Evolutionary conservation across 2,797 vertebrate genomes (phyloP).

Genomic region (Malurus splendens): DNA sequence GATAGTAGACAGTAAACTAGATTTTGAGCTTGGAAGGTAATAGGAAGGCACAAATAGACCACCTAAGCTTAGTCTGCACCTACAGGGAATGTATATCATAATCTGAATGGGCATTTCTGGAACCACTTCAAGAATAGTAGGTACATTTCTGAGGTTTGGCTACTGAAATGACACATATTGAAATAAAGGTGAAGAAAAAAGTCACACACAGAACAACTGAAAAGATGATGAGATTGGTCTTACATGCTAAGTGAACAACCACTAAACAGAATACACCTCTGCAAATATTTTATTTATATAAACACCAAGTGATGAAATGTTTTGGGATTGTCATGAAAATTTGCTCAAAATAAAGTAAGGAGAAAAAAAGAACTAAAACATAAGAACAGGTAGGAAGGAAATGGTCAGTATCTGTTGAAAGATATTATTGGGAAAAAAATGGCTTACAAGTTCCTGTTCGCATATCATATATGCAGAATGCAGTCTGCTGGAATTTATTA

Average conservation of each 20-base stretch:
- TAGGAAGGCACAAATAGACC: background rate
- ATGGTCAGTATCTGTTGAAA: background rate
- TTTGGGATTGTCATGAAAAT: background rate
- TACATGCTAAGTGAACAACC: background rate
- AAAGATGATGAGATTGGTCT: background rate
- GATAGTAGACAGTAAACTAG: constrained; percentile 10
- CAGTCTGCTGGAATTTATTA: background rate
- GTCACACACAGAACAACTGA: background rate
- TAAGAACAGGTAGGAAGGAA: background rate
- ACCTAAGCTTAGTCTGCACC: background rate
- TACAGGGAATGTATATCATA: background rate
- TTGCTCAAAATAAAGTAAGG: background rate
- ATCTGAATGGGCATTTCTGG: background rate
- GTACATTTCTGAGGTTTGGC: background rate
- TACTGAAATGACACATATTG: background rate
- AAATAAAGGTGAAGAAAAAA: background rate
- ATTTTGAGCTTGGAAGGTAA: background rate
- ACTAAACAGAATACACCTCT: background rate
- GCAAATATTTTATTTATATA: background rate
- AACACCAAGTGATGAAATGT: background rate
- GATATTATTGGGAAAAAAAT: background rate
- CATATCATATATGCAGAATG: background rate
- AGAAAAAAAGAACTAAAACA: background rate
- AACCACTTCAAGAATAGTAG: background rate
- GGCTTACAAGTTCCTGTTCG: background rate